Conservation (phyloP, 2,113 vertebrate genomes). For the Calyptommatus sinebrachiatus region DNA sequence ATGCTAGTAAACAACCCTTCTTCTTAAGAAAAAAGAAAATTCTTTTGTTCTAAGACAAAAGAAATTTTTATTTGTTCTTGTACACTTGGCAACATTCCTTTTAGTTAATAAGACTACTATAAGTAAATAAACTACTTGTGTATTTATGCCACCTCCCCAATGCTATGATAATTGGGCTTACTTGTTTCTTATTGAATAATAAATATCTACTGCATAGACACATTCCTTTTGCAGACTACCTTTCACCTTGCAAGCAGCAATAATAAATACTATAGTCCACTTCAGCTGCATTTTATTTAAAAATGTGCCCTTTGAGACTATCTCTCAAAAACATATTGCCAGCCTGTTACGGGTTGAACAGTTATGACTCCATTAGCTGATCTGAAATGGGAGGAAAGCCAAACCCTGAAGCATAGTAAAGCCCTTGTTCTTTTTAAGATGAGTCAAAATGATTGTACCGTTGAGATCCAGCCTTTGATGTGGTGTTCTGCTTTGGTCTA, state of each 20-base stretch:
- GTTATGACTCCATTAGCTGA: constrained; percentile 36
- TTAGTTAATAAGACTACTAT: neutral
- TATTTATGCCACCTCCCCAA: neutral
- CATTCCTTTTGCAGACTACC: constrained; percentile 20
- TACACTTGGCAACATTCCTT: neutral
- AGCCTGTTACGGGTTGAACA: constrained; percentile 27
- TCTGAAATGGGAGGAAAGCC: constrained; percentile 18
- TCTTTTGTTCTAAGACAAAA: neutral
- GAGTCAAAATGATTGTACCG: neutral
- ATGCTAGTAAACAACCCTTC: neutral
- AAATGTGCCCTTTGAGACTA: constrained; percentile 10
- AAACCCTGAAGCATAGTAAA: constrained; percentile 26
- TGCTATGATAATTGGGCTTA: neutral
- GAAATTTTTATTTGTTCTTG: neutral
- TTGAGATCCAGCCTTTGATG: neutral
- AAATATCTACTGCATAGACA: neutral
- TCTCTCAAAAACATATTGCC: constrained; percentile 28
- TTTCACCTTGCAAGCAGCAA: constrained; percentile 46
- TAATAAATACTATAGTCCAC: constrained; percentile 32
- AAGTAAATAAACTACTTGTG: neutral
- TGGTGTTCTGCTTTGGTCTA: neutral
- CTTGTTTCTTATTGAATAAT: constrained; percentile 14
- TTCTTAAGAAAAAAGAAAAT: neutral
- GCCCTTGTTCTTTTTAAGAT: constrained; percentile 11
- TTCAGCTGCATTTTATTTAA: constrained; percentile 35